Evolutionary conservation across 2,888 invertebrate species (phyloP).

Genomic region (Tuta absoluta): DNA sequence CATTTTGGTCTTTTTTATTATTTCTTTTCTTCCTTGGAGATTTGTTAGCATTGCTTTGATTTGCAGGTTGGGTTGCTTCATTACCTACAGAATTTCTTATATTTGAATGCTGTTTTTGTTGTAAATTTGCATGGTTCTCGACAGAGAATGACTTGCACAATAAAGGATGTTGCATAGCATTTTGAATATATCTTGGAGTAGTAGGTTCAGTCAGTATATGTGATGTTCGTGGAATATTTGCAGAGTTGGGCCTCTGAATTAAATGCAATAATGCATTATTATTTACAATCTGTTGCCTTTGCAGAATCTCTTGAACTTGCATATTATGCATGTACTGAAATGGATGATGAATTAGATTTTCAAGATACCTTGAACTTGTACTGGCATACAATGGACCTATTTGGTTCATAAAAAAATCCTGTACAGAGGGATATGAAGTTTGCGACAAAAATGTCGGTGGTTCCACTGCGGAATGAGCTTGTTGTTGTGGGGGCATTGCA

Average conservation of each 20-base stretch:
- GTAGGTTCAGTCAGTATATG: slow-evolving; percentile 41
- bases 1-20: slow-evolving; percentile 43
- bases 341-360: slow-evolving; percentile 66
- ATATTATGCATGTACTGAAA: slow-evolving; percentile 55
- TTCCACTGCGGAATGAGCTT: slow-evolving; percentile 36
- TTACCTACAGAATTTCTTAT: slow-evolving; percentile 18
- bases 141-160: slow-evolving; percentile 52
- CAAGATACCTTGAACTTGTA: slow-evolving; percentile 62
- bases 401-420: slow-evolving; percentile 57
- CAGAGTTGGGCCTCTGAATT: slow-evolving; percentile 29
- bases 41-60: slow-evolving; percentile 33
- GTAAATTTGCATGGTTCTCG: slow-evolving; percentile 39
- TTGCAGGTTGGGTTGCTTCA: slow-evolving; percentile 26
- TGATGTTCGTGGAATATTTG: slow-evolving; percentile 44
- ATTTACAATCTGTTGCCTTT: slow-evolving; percentile 45
- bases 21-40: slow-evolving; percentile 45
- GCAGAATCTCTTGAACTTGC: slow-evolving; percentile 43
- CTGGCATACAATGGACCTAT: slow-evolving; percentile 58
- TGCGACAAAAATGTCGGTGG: slow-evolving; percentile 31
- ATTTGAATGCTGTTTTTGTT: slow-evolving; percentile 34
- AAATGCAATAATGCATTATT: slow-evolving; percentile 45
- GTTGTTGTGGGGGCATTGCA: slow-evolving; percentile 37
- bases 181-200: slow-evolving; percentile 61
- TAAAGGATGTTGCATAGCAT: slow-evolving; percentile 71
- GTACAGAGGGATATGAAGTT: slow-evolving; percentile 46